phyloP scores from a whole-genome alignment of 2,113 vertebrate species.

The Orcinus orca region DNA sequence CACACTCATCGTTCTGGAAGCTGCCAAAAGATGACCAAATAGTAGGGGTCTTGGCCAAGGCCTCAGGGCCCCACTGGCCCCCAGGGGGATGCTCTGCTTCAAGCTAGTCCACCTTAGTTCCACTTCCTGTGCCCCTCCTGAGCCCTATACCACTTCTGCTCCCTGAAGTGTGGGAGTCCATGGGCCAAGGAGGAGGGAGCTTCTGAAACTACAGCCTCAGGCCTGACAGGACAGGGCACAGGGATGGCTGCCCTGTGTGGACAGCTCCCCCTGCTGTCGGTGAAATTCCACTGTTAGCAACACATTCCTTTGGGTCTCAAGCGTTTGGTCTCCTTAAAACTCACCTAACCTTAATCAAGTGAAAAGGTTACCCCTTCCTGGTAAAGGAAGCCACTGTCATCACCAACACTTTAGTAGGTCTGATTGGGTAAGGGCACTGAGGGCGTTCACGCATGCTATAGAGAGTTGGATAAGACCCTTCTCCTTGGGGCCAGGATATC shows the following conservation, averaged over 20 bases:
- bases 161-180: not conserved
- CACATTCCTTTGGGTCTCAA: not conserved
- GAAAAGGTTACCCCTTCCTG: no score
- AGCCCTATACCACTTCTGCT: not conserved
- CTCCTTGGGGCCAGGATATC: not conserved
- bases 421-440: not conserved
- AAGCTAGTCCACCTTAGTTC: not conserved
- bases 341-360: not conserved
- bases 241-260: not conserved
- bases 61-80: not conserved
- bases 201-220: accelerated
- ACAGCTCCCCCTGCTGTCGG: not conserved
- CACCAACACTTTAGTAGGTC: no score
- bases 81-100: not conserved
- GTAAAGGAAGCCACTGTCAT: not conserved
- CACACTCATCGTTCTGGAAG: slow-evolving; percentile 39
- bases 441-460: accelerated
- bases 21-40: not conserved
- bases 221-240: no score
- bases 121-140: accelerated
- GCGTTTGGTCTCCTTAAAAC: not conserved
- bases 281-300: not conserved
- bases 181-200: not conserved
- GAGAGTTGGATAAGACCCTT: not conserved
- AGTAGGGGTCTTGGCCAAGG: not conserved